Evolutionary conservation across 2,797 vertebrate species (phyloP).

Genomic region (Synaphobranchus kaupii): DNA sequence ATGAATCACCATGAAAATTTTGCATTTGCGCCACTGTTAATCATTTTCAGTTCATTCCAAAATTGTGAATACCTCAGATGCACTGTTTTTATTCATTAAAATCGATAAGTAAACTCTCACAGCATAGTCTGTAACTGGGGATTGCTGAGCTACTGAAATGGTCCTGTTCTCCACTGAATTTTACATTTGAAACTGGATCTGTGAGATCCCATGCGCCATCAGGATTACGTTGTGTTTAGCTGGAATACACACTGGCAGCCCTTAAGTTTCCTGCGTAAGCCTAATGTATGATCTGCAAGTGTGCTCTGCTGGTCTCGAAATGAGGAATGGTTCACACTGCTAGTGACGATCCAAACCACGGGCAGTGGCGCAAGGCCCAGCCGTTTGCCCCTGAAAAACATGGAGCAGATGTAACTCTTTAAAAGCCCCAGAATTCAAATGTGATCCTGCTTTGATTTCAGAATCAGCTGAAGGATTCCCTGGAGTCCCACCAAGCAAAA

Average conservation of each 20-base stretch:
- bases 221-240: not conserved
- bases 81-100: not conserved
- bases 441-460: slow-evolving; percentile 43
- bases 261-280: not conserved
- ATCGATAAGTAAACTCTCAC: not conserved
- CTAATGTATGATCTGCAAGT: not conserved
- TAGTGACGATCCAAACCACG: not conserved
- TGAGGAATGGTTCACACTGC: not conserved
- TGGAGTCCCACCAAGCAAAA: slow-evolving; percentile 65
- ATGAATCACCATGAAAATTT: not conserved
- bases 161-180: not conserved
- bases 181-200: not conserved
- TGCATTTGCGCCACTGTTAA: not conserved
- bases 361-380: not conserved
- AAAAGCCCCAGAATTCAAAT: not conserved
- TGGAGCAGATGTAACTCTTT: not conserved
- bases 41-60: not conserved
- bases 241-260: not conserved
- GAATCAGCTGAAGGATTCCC: slow-evolving; percentile 74
- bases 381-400: not conserved
- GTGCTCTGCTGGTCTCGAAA: not conserved
- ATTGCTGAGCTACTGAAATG: not conserved
- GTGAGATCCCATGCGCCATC: not conserved
- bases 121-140: not conserved
- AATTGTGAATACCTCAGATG: not conserved